Conservation (phyloP, 1,140 invertebrate genomes). For the Centruroides sculpturatus region DNA sequence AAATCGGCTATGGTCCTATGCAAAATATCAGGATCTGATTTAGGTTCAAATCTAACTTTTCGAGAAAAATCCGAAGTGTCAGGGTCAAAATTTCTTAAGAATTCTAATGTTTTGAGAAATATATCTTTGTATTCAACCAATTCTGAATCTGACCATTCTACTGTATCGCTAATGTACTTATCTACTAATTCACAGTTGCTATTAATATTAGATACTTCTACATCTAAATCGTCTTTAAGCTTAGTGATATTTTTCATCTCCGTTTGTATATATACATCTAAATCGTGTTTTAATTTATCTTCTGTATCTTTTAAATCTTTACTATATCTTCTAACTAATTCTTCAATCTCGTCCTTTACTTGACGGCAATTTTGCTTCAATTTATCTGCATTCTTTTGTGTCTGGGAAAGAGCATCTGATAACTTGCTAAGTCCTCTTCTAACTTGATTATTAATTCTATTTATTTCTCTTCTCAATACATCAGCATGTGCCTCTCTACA, state of each 20-base stretch:
- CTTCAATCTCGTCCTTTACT: conserved; percentile 15
- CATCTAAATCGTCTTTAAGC: conserved; percentile 77
- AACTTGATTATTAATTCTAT: conserved; percentile 43
- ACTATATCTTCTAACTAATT: conserved; percentile 11
- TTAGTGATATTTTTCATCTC: conserved; percentile 65
- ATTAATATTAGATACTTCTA: conserved; percentile 79
- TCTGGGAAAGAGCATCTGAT: background rate
- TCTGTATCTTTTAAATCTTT: conserved; percentile 40
- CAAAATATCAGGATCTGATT: conserved; percentile 10
- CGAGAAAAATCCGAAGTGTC: conserved; percentile 69
- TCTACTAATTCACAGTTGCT: conserved; percentile 92
- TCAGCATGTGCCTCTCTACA: conserved; percentile 88
- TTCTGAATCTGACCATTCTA: conserved; percentile 37
- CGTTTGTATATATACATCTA: conserved; percentile 68
- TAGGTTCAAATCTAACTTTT: conserved; percentile 49
- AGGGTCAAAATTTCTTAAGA: conserved; percentile 81
- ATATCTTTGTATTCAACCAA: conserved; percentile 77
- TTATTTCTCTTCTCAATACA: conserved; percentile 80
- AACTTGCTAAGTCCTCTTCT: conserved; percentile 9
- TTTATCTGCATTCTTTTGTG: conserved; percentile 9
- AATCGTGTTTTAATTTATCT: conserved; percentile 65
- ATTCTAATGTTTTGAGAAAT: conserved; percentile 73
- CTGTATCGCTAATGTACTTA: conserved; percentile 67
- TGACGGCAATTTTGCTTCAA: conserved; percentile 11
- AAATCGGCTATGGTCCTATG: conserved; percentile 40